phyloP scores from a whole-genome alignment of 1,140 invertebrate genomes.

The Hyles vespertilio region DNA sequence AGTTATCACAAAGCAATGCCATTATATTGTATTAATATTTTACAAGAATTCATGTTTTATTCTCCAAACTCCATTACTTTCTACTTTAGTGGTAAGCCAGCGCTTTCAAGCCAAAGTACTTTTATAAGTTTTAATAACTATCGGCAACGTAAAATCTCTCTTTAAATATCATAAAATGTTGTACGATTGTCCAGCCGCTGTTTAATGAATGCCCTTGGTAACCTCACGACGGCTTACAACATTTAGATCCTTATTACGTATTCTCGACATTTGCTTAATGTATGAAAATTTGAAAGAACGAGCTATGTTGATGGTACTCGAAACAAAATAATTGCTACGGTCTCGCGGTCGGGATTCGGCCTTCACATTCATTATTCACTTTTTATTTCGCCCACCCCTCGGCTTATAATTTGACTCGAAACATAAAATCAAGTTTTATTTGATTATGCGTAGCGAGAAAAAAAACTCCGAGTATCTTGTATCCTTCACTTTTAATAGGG shows the following conservation, averaged over 20 bases:
- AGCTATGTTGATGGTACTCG: conserved; percentile 72
- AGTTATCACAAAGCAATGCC: too few relatives aligned
- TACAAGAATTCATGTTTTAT: too few relatives aligned
- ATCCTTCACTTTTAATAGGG: conserved; percentile 53
- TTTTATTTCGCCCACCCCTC: conserved; percentile 71
- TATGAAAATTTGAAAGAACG: conserved; percentile 75
- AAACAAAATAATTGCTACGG: conserved; percentile 75
- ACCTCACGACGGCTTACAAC: conserved; percentile 58
- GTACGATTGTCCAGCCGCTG: conserved; percentile 44
- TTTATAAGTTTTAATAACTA: conserved; percentile 1
- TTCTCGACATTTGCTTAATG: conserved; percentile 74
- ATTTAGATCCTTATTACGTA: conserved; percentile 70
- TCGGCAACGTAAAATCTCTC: conserved; percentile 8
- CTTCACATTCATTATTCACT: conserved; percentile 73
- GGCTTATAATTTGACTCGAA: conserved; percentile 74
- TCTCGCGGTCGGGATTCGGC: conserved; percentile 64
- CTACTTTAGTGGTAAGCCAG: too few relatives aligned
- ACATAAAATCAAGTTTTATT: conserved; percentile 75
- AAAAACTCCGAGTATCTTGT: conserved; percentile 50
- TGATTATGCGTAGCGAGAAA: conserved; percentile 65
- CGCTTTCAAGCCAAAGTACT: not conserved
- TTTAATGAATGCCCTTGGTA: conserved; percentile 53
- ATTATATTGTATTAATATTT: too few relatives aligned
- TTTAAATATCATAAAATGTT: conserved; percentile 7
- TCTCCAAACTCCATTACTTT: too few relatives aligned